A percentile compares a stretch with the other conserved stretches of the same genome.
These are phyloP conservation scores for Calephelis nemesis DNA, from an alignment of 1,140 invertebrate genomes.

Conservation along the genomic window DNA sequence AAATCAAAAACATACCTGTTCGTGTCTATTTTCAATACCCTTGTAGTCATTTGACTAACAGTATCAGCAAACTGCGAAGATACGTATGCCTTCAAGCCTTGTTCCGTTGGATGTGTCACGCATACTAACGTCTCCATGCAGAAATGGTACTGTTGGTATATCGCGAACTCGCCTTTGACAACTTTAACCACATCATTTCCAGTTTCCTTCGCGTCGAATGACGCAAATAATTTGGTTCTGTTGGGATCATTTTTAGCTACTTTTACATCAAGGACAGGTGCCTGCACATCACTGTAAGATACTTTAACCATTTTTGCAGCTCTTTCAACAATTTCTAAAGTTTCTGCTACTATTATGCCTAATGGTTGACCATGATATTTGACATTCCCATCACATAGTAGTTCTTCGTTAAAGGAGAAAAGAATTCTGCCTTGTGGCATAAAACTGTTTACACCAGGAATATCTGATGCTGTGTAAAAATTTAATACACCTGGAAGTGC, in stretches of 20 bases:
- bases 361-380: conserved; percentile 85
- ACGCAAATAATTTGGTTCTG: conserved; percentile 28
- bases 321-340: conserved; percentile 80
- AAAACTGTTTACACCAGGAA: conserved; percentile 84
- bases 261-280: conserved; percentile 46
- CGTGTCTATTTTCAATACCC: conserved; percentile 73
- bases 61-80: conserved; percentile 83
- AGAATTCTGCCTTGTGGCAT: conserved; percentile 19
- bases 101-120: conserved; percentile 82
- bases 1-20: conserved; percentile 49
- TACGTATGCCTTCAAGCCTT: conserved; percentile 82
- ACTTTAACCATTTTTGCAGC: conserved; percentile 84
- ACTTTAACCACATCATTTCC: conserved; percentile 62
- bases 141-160: conserved; percentile 58
- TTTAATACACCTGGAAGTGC: conserved; percentile 84
- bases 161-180: conserved; percentile 49
- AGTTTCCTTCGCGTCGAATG: conserved; percentile 33
- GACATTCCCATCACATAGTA: conserved; percentile 76
- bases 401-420: conserved; percentile 60
- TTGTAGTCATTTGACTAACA: conserved; percentile 78
- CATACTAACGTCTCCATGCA: conserved; percentile 80
- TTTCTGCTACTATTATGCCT: conserved; percentile 85
- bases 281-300: conserved; percentile 74
- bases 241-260: conserved; percentile 43
- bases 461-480: conserved; percentile 85